Base-by-base conservation (phyloP, 2,888 invertebrate species). In the Polymixis lichenea region DNA sequence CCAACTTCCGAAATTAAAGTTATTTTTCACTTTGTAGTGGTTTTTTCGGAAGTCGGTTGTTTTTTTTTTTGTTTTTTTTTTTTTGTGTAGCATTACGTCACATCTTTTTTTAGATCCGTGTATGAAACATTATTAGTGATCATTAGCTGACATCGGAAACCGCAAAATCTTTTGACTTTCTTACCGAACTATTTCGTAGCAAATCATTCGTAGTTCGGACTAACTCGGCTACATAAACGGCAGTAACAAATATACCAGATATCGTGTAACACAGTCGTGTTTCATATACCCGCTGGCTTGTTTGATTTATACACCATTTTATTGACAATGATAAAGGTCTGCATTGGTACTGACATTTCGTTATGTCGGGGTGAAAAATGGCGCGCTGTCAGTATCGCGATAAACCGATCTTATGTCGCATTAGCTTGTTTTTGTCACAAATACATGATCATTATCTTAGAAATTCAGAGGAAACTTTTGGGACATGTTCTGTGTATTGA, bases 301-400 rank as follows among this genome's bases (percentile, higher is more conserved):
- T 92, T 93, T 93, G 93, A 94, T 93, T 93, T 93, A 94, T 92
- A 92, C 91, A 92, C 87, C 90, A 89, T 90, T 91, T 92, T 94
- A 93, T 93, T 94, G 95, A 94, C 94, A 95, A 94, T 95, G 95
- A 95, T 92, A 94, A 92, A 95, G 95, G 95, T 95, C 91, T 90
- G 90, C 89, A 89, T 91, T 93, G 95, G 88, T 89, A 88, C 91
- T 93, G 95, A 95, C 95, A 91, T 94, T 93, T 94, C 93, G 94
- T 93, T 94, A 94, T 93, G 91, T 90, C 88, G 86, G 89, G 89
- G 89, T 94, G 94, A 95, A 94, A 95, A 94, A 95, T 94, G 91
- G 92, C 88, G 82, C 79, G 87, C 83, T 90, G 90, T 90, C 90
- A 87, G 84, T 82, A 78, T 83, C 70, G 79, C 80, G 78, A 86